A percentile compares a stretch with the other conserved stretches of the same genome.
Conservation (phyloP, 2,113 vertebrate genomes). For the Morone chrysops region DNA sequence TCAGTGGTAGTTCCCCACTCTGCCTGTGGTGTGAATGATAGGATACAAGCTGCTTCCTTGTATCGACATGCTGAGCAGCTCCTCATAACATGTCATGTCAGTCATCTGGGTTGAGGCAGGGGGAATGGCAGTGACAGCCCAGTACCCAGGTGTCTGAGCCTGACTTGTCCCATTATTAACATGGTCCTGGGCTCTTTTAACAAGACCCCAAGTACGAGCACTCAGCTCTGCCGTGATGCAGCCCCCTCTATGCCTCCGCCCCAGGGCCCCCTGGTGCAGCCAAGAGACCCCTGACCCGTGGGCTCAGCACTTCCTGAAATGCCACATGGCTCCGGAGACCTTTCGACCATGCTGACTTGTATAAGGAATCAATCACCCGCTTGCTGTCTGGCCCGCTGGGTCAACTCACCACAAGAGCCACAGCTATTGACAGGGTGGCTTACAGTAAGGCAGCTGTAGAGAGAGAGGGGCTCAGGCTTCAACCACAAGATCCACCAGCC, state of each 20-base stretch:
- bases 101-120: conserved; percentile 46
- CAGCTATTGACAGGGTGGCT: conserved; percentile 59
- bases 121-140: conserved; percentile 42
- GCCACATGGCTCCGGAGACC: conserved; percentile 66
- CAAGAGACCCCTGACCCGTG: conserved; percentile 62
- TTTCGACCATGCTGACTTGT: conserved; percentile 61
- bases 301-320: conserved; percentile 62
- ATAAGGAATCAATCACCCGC: conserved; percentile 73
- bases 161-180: conserved; percentile 59
- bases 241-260: neutral
- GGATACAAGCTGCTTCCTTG: conserved; percentile 49
- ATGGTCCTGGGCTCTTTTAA: conserved; percentile 58
- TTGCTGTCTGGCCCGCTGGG: conserved; percentile 53
- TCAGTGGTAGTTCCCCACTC: conserved; percentile 14
- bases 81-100: conserved; percentile 51
- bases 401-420: conserved; percentile 41
- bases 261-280: conserved; percentile 29
- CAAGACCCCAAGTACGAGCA: conserved; percentile 26
- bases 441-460: conserved; percentile 39
- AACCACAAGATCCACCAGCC: conserved; percentile 33
- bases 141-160: conserved; percentile 70
- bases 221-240: conserved; percentile 17
- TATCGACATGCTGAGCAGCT: conserved; percentile 50
- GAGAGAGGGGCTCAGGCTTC: neutral
- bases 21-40: conserved; percentile 37